Conservation (phyloP, 2,797 vertebrate species). For the Sarcoramphus papa region DNA sequence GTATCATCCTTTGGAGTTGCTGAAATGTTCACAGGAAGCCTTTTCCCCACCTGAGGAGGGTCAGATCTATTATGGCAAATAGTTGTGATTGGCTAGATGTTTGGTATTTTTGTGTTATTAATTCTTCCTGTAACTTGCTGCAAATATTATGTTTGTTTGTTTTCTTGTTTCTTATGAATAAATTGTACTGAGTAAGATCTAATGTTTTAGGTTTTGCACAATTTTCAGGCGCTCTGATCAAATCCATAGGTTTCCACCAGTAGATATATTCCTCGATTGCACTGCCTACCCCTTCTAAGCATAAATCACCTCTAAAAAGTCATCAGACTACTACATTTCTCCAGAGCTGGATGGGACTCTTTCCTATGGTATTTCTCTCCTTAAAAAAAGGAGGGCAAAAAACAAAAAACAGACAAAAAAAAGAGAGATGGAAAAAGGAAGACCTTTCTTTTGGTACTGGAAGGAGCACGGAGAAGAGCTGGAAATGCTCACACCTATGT, state of each 20-base stretch:
- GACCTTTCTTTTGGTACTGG: neutral
- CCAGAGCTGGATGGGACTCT: neutral
- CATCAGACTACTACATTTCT: neutral
- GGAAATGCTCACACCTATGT: neutral
- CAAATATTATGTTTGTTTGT: neutral
- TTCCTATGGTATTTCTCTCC: neutral
- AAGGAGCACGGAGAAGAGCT: neutral
- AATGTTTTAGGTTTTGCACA: neutral
- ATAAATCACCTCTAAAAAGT: neutral
- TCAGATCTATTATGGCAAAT: neutral
- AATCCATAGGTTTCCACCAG: neutral
- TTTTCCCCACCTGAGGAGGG: neutral
- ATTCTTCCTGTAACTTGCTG: neutral
- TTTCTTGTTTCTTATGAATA: neutral
- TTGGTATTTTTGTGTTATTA: neutral
- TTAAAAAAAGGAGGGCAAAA: too few species aligned
- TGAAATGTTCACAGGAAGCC: neutral
- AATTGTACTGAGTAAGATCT: neutral
- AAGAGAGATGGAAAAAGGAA: neutral
- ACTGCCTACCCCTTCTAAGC: neutral
- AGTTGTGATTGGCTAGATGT: neutral
- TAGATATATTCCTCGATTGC: neutral
- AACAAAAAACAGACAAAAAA: too few species aligned
- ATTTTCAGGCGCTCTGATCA: neutral
- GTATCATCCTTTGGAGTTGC: neutral